A percentile compares a stretch with the other conserved stretches of the same genome.
Evolutionary conservation across 2,888 invertebrate species (phyloP).

Genomic region (Aphidoletes aphidimyza): DNA sequence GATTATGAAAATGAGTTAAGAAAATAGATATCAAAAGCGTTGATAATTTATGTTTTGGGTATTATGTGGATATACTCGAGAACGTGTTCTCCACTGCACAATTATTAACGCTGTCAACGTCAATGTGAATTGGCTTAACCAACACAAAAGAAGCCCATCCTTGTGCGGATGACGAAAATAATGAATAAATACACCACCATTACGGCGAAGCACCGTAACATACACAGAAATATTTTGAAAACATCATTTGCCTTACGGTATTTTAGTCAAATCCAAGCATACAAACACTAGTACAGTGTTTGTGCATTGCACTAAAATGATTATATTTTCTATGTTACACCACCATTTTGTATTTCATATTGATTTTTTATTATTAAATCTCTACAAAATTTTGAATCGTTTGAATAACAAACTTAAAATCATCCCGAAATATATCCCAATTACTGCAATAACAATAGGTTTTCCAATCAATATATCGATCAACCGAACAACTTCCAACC

Average conservation of each 20-base stretch:
- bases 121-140: not conserved
- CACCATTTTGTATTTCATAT: too few relatives aligned
- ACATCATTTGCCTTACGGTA: not conserved
- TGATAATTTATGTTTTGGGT: not conserved
- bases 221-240: not conserved
- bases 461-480: too few relatives aligned
- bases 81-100: too few relatives aligned
- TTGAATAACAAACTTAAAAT: too few relatives aligned
- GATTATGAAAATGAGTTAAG: constrained; percentile 37
- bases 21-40: not conserved
- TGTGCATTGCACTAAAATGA: constrained; percentile 10
- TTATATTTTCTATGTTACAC: not conserved
- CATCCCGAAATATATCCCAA: too few relatives aligned
- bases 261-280: not conserved
- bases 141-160: not conserved
- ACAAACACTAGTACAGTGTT: not conserved
- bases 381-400: too few relatives aligned
- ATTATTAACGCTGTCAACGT: not conserved
- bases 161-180: not conserved
- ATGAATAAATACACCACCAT: not conserved
- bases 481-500: too few relatives aligned
- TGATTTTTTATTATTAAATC: too few relatives aligned
- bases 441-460: too few relatives aligned
- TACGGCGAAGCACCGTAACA: not conserved
- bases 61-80: not conserved